Percentiles rank a stretch among this genome's conserved stretches.
phyloP scores from a whole-genome alignment of 92 coral and sea anemone species.

The Porites cylindrica region DNA sequence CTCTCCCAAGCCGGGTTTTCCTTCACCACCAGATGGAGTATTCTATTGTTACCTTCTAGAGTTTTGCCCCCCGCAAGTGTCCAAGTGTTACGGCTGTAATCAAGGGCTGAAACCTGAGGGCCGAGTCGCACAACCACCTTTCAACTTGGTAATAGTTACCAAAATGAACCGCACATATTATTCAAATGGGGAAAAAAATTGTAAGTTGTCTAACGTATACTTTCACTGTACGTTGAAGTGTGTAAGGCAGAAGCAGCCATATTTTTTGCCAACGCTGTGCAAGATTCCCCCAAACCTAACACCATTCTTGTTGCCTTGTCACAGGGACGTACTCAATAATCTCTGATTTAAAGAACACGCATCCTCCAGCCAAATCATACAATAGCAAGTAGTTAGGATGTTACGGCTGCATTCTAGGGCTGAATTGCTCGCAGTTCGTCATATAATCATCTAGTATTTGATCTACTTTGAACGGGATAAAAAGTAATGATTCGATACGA shows the following conservation, averaged over 20 bases:
- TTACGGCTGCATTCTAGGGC: constrained; percentile 2
- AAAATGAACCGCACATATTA: constrained; percentile 30
- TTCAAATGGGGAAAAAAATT: constrained; percentile 17
- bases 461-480: neutral
- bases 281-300: constrained; percentile 34
- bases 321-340: constrained; percentile 22
- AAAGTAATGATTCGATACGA: neutral
- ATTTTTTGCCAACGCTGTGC: constrained; percentile 28
- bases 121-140: constrained; percentile 40
- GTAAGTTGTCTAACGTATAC: constrained; percentile 49
- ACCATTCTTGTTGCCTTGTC: constrained; percentile 36
- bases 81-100: constrained; percentile 25
- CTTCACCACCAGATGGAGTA: too few relatives aligned
- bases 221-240: constrained; percentile 31
- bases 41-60: too few relatives aligned
- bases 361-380: neutral
- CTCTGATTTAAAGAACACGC: neutral
- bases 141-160: constrained; percentile 31
- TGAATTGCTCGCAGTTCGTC: constrained; percentile 10
- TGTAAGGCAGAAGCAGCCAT: constrained; percentile 49
- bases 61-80: constrained; percentile 47
- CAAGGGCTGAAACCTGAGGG: constrained; percentile 53
- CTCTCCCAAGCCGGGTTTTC: too few relatives aligned
- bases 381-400: neutral
- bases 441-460: neutral